Evolutionary conservation across 2,113 vertebrate species (phyloP).

Genomic region (Caretta caretta): DNA sequence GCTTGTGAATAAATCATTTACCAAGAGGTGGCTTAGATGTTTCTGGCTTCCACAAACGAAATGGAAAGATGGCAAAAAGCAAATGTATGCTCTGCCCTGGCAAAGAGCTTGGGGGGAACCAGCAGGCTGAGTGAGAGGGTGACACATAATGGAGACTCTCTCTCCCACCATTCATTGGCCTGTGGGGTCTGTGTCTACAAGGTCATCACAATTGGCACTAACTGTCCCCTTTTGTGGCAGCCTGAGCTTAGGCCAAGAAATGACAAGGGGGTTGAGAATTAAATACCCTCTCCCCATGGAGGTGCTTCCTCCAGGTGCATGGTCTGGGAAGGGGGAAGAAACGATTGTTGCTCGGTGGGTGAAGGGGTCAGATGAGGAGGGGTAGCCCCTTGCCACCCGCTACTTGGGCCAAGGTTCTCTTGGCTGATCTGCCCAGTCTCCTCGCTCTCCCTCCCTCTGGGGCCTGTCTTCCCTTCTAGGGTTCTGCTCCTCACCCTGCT

Average conservation of each 20-base stretch:
- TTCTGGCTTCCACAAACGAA: neutral
- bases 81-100: neutral
- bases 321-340: neutral
- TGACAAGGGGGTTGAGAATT: fast-evolving
- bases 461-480: neutral
- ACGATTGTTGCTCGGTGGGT: too few relatives aligned
- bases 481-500: neutral
- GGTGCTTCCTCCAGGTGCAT: neutral
- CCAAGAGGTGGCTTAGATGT: neutral
- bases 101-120: neutral
- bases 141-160: neutral
- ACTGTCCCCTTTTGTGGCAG: neutral
- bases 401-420: neutral
- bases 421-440: neutral
- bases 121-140: neutral
- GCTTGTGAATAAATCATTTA: neutral
- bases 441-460: neutral
- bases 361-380: neutral
- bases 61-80: neutral
- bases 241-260: fast-evolving
- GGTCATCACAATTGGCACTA: neutral
- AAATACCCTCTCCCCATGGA: neutral
- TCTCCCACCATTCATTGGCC: neutral
- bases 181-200: neutral
- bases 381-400: neutral